Conservation (phyloP, 2,113 vertebrate species). For the Eulemur rufifrons region DNA sequence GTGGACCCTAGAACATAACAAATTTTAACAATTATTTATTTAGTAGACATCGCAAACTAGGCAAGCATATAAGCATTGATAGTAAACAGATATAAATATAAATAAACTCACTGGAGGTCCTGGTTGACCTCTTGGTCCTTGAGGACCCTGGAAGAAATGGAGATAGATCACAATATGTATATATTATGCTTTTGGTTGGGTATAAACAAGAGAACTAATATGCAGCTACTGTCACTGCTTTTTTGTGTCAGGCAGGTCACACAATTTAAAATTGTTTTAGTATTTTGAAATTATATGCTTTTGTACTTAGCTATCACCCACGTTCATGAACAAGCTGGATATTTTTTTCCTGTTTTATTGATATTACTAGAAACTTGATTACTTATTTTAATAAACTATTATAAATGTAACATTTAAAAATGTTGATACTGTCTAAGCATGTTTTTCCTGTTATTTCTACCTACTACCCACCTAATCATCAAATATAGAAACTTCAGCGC, state of each 20-base stretch:
- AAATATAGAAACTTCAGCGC: conserved; percentile 1
- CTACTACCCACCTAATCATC: background rate
- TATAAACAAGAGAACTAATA: background rate
- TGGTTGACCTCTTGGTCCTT: conserved; percentile 90
- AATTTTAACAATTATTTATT: conserved; percentile 21
- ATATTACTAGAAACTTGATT: background rate
- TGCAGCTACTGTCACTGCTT: background rate
- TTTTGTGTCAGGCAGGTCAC: background rate
- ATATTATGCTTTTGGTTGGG: background rate
- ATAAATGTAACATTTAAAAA: conserved; percentile 32
- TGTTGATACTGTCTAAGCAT: background rate
- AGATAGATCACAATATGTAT: conserved; percentile 46
- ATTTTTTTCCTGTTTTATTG: background rate
- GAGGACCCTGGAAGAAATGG: conserved; percentile 89
- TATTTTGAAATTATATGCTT: background rate
- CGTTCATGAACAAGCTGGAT: background rate
- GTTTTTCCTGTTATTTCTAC: conserved; percentile 20
- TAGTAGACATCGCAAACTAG: conserved; percentile 13
- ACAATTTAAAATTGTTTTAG: background rate
- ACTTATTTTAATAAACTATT: conserved; percentile 18
- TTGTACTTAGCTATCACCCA: background rate
- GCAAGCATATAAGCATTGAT: background rate
- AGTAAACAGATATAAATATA: background rate
- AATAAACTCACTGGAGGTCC: conserved; percentile 92
- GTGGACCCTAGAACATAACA: conserved; percentile 88